Evolutionary conservation across 2,113 vertebrate species (phyloP).

Genomic region (Dascyllus trimaculatus): DNA sequence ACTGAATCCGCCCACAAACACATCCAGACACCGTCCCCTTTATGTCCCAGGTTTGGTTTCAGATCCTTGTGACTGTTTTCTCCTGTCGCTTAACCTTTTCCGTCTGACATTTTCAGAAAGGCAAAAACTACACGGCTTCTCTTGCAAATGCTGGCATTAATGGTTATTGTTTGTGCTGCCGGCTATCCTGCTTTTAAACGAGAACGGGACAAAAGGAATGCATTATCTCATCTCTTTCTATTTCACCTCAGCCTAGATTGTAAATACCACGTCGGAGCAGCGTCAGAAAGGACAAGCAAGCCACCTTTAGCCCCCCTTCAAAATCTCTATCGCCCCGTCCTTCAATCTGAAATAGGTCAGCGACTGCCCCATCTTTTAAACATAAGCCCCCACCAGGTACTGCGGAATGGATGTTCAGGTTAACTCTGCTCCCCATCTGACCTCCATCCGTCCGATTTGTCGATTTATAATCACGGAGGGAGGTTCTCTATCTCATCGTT

Average conservation of each 20-base stretch:
- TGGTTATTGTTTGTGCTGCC: slow-evolving; percentile 64
- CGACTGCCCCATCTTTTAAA: slow-evolving; percentile 65
- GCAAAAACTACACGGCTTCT: slow-evolving; percentile 63
- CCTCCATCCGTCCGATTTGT: slow-evolving; percentile 63
- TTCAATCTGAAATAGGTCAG: slow-evolving; percentile 70
- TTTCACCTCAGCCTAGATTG: slow-evolving; percentile 63
- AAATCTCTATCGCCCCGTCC: slow-evolving; percentile 62
- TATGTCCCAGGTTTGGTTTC: slow-evolving; percentile 53
- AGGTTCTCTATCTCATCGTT: slow-evolving; percentile 63
- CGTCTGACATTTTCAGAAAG: slow-evolving; percentile 76
- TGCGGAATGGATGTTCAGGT: slow-evolving; percentile 51
- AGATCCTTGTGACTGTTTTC: slow-evolving; percentile 52
- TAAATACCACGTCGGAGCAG: slow-evolving; percentile 75
- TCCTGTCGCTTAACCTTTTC: slow-evolving; percentile 63
- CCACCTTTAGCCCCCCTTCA: slow-evolving; percentile 50
- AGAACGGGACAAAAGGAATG: slow-evolving; percentile 63
- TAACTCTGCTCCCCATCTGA: slow-evolving; percentile 61
- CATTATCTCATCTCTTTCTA: slow-evolving; percentile 69
- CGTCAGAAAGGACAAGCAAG: slow-evolving; percentile 62
- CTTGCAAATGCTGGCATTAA: slow-evolving; percentile 69
- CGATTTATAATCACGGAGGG: slow-evolving; percentile 72
- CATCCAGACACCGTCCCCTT: slow-evolving; percentile 23
- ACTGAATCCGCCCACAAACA: slow-evolving; percentile 23
- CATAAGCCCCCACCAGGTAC: slow-evolving; percentile 52
- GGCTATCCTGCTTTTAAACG: slow-evolving; percentile 65